These are phyloP conservation scores for Halyomorpha halys DNA, from an alignment of 1,140 invertebrate genomes.

Conservation along the genomic window DNA sequence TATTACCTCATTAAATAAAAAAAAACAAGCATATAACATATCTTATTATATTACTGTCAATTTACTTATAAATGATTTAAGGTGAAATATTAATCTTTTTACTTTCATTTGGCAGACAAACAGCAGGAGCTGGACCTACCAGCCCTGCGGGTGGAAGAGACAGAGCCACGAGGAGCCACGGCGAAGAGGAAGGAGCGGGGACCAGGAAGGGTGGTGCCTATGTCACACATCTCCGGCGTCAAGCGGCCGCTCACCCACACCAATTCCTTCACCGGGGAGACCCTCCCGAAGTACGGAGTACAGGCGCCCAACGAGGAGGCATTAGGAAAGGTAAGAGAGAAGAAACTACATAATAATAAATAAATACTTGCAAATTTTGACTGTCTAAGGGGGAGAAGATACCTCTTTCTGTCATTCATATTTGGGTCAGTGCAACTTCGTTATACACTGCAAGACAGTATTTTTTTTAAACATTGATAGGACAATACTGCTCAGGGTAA, in stretches of 20 bases:
- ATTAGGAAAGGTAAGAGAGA: conserved; percentile 71
- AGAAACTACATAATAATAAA: too few species aligned
- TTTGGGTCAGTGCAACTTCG: too few species aligned
- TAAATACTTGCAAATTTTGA: too few species aligned
- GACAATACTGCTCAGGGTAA: too few species aligned
- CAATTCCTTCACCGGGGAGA: conserved; percentile 82
- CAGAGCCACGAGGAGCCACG: conserved; percentile 22
- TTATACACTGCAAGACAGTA: too few species aligned
- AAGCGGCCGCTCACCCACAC: conserved; percentile 77
- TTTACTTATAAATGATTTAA: too few species aligned
- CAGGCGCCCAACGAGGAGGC: conserved; percentile 83
- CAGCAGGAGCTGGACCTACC: conserved; percentile 92
- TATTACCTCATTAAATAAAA: too few species aligned
- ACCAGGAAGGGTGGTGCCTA: conserved; percentile 40
- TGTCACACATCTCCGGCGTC: conserved; percentile 86
- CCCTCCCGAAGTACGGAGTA: conserved; percentile 81
- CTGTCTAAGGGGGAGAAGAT: too few species aligned
- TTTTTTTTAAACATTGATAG: too few species aligned
- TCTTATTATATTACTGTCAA: too few species aligned
- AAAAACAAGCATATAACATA: too few species aligned
- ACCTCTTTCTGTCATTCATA: too few species aligned
- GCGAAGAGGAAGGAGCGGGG: conserved; percentile 47
- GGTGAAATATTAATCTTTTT: not conserved
- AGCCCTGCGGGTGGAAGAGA: conserved; percentile 68
- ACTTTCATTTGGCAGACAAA: conserved; percentile 63